These are phyloP conservation scores for Sitobion miscanthi DNA, from an alignment of 1,140 invertebrate species.

Conservation along the genomic window DNA sequence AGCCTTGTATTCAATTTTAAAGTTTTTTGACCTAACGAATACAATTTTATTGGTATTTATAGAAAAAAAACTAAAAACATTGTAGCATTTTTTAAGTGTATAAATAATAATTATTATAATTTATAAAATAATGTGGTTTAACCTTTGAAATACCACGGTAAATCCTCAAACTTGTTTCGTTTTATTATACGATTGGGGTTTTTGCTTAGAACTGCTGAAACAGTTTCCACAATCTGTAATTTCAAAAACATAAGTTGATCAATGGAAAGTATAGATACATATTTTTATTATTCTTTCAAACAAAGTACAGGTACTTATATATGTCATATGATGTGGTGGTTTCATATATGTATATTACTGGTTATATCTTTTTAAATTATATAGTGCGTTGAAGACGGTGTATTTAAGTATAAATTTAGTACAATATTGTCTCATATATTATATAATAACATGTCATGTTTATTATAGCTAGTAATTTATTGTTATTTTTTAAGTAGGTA, in stretches of 20 bases:
- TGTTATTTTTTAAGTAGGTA: too few relatives aligned
- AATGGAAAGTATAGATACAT: background rate
- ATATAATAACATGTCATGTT: too few relatives aligned
- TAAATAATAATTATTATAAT: background rate
- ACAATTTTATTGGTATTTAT: too few relatives aligned
- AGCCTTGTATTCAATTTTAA: too few relatives aligned
- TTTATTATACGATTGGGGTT: background rate
- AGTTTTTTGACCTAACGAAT: too few relatives aligned
- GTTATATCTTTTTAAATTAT: background rate
- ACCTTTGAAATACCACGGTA: slow-evolving; percentile 52
- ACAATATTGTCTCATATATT: too few relatives aligned
- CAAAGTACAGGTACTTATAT: background rate
- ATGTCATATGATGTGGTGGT: too few relatives aligned
- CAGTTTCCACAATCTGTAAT: background rate
- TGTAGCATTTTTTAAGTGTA: background rate
- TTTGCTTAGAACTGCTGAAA: background rate
- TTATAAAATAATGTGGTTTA: background rate
- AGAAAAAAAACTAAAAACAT: too few relatives aligned
- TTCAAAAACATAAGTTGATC: background rate
- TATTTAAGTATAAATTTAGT: too few relatives aligned
- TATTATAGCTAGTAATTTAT: too few relatives aligned
- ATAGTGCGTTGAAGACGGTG: too few relatives aligned
- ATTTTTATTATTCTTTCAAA: background rate
- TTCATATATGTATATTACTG: too few relatives aligned
- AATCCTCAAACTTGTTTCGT: background rate